Evolutionary conservation across 2,797 vertebrate species (phyloP).

Genomic region (Enteromius trimaculatus): DNA sequence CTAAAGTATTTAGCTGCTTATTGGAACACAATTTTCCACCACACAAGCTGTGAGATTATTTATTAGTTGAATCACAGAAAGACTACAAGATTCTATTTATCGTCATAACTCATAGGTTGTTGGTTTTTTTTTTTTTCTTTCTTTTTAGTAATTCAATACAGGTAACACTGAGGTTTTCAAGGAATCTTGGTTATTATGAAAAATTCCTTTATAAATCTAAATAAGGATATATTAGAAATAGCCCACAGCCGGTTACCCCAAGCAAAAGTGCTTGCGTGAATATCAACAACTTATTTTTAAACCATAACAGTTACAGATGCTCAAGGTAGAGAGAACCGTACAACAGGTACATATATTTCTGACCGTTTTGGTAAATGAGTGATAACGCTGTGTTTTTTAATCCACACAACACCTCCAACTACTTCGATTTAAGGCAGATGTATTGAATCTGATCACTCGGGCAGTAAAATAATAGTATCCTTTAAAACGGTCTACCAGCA

Average conservation of each 20-base stretch:
- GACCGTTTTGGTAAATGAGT: conserved; percentile 82
- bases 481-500: conserved; percentile 55
- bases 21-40: conserved; percentile 90
- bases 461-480: conserved; percentile 54
- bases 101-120: conserved; percentile 55
- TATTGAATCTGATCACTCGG: conserved; percentile 60
- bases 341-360: conserved; percentile 75
- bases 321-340: conserved; percentile 65
- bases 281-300: conserved; percentile 62
- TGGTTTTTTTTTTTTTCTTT: conserved; percentile 6
- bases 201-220: conserved; percentile 65
- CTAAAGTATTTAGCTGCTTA: conserved; percentile 94
- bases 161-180: conserved; percentile 62
- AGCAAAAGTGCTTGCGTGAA: conserved; percentile 74
- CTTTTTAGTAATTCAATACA: conserved; percentile 58
- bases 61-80: conserved; percentile 82
- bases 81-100: conserved; percentile 85
- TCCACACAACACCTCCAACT: conserved; percentile 52
- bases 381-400: conserved; percentile 65
- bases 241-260: conserved; percentile 74
- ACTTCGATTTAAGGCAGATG: conserved; percentile 66
- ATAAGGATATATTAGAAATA: conserved; percentile 74
- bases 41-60: conserved; percentile 90
- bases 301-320: conserved; percentile 73
- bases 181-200: conserved; percentile 59